Conservation (phyloP, 1,140 invertebrate species). For the Calephelis virginiensis region DNA sequence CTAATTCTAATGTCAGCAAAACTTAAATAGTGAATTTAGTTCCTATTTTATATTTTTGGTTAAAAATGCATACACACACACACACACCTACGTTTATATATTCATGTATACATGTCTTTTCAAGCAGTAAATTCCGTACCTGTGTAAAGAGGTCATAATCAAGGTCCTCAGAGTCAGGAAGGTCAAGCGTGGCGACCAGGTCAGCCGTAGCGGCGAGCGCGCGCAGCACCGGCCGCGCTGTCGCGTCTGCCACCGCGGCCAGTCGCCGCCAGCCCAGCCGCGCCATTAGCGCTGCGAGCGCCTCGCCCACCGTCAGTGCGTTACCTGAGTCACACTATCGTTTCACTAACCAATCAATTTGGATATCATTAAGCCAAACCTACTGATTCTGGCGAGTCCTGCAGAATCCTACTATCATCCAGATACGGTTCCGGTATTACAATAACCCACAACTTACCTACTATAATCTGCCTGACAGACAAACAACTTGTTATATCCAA, state of each 20-base stretch:
- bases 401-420: no score
- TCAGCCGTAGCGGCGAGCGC: conserved; percentile 38
- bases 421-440: no score
- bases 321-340: conserved; percentile 32
- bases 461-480: conserved; percentile 19
- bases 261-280: conserved; percentile 47
- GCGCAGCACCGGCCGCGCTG: conserved; percentile 43
- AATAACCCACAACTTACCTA: no score
- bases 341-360: no score
- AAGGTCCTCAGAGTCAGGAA: conserved; percentile 37
- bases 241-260: conserved; percentile 45
- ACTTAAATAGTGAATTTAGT: no score
- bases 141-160: conserved; percentile 34
- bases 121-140: background rate
- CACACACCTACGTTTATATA: no score
- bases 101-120: no score
- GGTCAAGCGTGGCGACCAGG: conserved; percentile 44
- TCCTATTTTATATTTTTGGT: no score
- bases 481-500: conserved; percentile 26
- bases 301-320: conserved; percentile 31
- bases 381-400: no score
- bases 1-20: no score
- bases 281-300: conserved; percentile 35
- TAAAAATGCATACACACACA: no score
- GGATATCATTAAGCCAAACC: no score